Evolutionary conservation across 2,888 invertebrate species (phyloP).

Genomic region (Orchesella flavescens): DNA sequence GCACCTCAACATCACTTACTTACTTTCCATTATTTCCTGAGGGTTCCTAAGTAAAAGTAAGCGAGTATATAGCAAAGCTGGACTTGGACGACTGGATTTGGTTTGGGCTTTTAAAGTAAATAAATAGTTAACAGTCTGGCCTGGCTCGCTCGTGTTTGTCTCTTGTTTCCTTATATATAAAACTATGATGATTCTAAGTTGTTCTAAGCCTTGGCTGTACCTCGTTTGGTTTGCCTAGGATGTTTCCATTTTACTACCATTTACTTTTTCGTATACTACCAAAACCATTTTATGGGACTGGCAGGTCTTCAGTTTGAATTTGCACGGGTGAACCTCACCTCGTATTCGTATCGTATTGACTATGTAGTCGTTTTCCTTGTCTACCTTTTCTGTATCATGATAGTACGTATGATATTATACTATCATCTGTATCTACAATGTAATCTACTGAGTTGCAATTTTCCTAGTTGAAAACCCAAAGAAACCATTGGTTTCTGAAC

Average conservation of each 20-base stretch:
- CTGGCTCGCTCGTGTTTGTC: neutral
- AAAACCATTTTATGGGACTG: neutral
- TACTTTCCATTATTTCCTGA: slow-evolving; percentile 38
- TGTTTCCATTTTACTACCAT: neutral
- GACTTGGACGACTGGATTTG: no score
- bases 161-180: neutral
- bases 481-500: no score
- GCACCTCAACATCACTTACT: slow-evolving; percentile 7
- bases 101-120: no score
- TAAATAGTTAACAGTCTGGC: slow-evolving; percentile 26
- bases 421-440: no score
- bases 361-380: no score
- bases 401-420: no score
- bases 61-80: neutral
- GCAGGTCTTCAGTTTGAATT: slow-evolving; percentile 20
- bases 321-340: neutral
- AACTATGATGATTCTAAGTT: no score
- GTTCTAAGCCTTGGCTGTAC: no score
- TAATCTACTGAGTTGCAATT: no score
- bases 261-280: neutral
- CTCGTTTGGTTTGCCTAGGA: neutral
- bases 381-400: no score
- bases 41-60: slow-evolving; percentile 39
- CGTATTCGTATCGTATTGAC: no score
- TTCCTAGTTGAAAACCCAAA: no score